Base-by-base conservation (phyloP, 2,888 invertebrate genomes). In the Eupithecia pulchellata region DNA sequence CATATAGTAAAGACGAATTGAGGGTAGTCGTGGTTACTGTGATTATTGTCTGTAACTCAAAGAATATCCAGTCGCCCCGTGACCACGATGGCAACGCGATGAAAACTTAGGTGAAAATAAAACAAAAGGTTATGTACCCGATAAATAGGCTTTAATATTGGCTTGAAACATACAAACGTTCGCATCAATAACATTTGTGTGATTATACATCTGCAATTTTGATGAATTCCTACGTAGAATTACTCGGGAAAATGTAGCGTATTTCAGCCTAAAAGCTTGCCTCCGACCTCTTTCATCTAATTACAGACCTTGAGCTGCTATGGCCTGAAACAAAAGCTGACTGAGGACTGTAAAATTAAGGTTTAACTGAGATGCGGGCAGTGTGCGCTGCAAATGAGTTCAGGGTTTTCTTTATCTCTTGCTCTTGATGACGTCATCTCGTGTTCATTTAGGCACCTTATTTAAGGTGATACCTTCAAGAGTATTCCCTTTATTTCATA, bases 241-340 rank as follows among this genome's bases (percentile, higher is more conserved):
- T 32, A 60, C 60, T 32, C 11, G 11, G 11, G 17, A 32, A 60
- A 60, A 60, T 60, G n/a, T n/a, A 30, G 29, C n/a, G 20, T 17
- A n/a, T 13, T 60, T 32, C 1, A n/a, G 32, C 30, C 57, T 29
- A 8, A 57, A 57, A 57, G 17, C 29, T 57, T 57, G 65, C 39
- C 42, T 27, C n/a, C 60, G 14, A 47, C 30, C 60, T 60, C 60
- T 32, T 60, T 63, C 32, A 60, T 32, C 60, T 60, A 32, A 60
- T 60, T 60, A 60, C 60, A 60, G 60, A 32, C 30, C 60, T 57
- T 32, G 60, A 60, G 60, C 60, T 60, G n/a, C 20, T 32, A 60
- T 60, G 60, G 60, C 60, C 60, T 60, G 60, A 60, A 32, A 60
- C 60, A 60, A 60, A 32, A 60, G 60, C 60, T 60, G 60, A 32